A percentile compares a stretch with the other conserved stretches of the same genome.
These are phyloP conservation scores for Anorthoa munda DNA, from an alignment of 2,888 invertebrate genomes.

Conservation along the genomic window DNA sequence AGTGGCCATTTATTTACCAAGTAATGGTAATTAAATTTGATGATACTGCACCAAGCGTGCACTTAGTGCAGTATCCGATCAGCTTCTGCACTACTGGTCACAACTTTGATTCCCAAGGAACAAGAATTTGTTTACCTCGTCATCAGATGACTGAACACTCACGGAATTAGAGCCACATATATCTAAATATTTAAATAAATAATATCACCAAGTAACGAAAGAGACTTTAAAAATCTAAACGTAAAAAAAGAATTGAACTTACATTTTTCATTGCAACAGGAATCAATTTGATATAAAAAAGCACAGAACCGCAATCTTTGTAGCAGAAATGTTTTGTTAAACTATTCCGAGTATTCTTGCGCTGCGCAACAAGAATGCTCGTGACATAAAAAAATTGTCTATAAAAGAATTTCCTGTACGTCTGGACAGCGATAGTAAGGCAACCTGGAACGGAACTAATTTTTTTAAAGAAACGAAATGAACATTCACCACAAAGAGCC, in stretches of 20 bases:
- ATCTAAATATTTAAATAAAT: no score
- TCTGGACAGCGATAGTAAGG: slow-evolving; percentile 60
- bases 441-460: slow-evolving; percentile 57
- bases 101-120: not conserved
- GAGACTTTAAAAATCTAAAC: not conserved
- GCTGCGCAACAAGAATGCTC: slow-evolving; percentile 36
- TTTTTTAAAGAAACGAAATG: slow-evolving; percentile 71
- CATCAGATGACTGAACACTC: not conserved
- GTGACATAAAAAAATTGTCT: slow-evolving; percentile 63
- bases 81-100: not conserved
- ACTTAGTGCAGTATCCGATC: not conserved
- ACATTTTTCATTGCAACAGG: not conserved
- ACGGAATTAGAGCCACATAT: not conserved
- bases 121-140: not conserved
- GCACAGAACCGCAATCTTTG: slow-evolving; percentile 4
- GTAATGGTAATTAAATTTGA: not conserved
- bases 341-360: slow-evolving; percentile 33
- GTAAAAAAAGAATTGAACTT: not conserved
- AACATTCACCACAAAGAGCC: slow-evolving; percentile 79
- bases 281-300: slow-evolving; percentile 23
- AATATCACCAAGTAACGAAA: not conserved
- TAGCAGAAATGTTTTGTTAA: slow-evolving; percentile 34
- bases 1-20: not conserved
- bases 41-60: no score
- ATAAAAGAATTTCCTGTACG: slow-evolving; percentile 64